Percentiles rank a stretch among this genome's conserved stretches.
Evolutionary conservation across 2,888 invertebrate species (phyloP).

Genomic region (Junonia oenone): DNA sequence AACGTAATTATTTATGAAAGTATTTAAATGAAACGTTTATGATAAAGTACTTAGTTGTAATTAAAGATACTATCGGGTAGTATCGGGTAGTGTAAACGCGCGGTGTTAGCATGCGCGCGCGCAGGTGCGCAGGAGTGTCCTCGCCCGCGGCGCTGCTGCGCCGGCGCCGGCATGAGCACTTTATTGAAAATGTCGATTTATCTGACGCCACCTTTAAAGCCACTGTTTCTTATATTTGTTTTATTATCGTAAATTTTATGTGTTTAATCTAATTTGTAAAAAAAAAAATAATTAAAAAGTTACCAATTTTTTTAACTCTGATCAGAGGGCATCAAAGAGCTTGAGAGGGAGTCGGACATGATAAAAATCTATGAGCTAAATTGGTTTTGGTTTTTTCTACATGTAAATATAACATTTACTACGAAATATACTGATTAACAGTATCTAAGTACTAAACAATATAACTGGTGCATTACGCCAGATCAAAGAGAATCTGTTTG

Average conservation of each 20-base stretch:
- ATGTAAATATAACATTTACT: too few relatives aligned
- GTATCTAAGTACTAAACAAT: too few relatives aligned
- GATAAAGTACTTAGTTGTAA: constrained; percentile 1
- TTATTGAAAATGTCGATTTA: constrained; percentile 13
- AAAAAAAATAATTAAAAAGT: too few relatives aligned
- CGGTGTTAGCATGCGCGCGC: constrained; percentile 9
- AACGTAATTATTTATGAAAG: neutral
- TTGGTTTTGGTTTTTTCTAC: too few relatives aligned
- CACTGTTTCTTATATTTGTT: neutral
- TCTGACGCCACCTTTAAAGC: constrained; percentile 5
- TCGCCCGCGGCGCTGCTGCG: constrained; percentile 18
- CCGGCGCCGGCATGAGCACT: neutral
- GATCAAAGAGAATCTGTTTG: too few relatives aligned
- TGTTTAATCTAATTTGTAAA: neutral
- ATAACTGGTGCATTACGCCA: too few relatives aligned
- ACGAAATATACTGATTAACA: too few relatives aligned
- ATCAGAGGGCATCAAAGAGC: too few relatives aligned
- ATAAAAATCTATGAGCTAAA: too few relatives aligned
- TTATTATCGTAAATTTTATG: neutral
- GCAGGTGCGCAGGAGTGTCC: constrained; percentile 19
- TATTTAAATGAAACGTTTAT: neutral
- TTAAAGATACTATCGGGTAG: neutral
- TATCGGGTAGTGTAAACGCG: neutral
- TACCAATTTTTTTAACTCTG: too few relatives aligned
- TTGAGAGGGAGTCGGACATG: too few relatives aligned